A percentile compares a stretch with the other conserved stretches of the same genome.
Conservation (phyloP, 2,888 invertebrate genomes). For the Dugesia japonica region DNA sequence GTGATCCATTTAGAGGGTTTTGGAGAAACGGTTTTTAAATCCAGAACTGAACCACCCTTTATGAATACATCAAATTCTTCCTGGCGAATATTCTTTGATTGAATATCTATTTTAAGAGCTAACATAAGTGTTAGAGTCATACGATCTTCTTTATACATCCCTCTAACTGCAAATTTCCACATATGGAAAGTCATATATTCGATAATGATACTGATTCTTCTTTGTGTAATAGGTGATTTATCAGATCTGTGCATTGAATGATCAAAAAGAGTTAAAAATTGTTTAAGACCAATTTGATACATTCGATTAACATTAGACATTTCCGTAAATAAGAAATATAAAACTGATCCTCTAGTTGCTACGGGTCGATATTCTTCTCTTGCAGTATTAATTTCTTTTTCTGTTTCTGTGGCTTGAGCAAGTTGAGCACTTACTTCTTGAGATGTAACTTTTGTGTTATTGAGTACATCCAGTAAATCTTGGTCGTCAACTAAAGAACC, state of each 20-base stretch:
- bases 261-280: slow-evolving; percentile 48
- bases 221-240: slow-evolving; percentile 37
- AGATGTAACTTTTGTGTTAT: slow-evolving; percentile 46
- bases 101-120: slow-evolving; percentile 47
- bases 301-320: slow-evolving; percentile 48
- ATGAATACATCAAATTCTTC: slow-evolving; percentile 36
- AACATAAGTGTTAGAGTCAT: slow-evolving; percentile 47
- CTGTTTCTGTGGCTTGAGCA: slow-evolving; percentile 47
- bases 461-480: slow-evolving; percentile 46
- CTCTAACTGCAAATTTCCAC: slow-evolving; percentile 46
- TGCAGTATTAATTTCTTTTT: slow-evolving; percentile 46
- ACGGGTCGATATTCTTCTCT: slow-evolving; percentile 49
- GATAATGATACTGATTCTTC: slow-evolving; percentile 47
- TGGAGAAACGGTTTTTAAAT: slow-evolving; percentile 46
- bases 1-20: slow-evolving; percentile 48
- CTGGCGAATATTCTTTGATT: slow-evolving; percentile 35
- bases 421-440: slow-evolving; percentile 47
- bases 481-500: slow-evolving; percentile 49
- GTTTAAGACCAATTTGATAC: slow-evolving; percentile 48
- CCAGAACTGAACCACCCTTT: slow-evolving; percentile 46
- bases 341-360: slow-evolving; percentile 46
- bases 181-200: slow-evolving; percentile 48
- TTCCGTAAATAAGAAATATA: slow-evolving; percentile 49
- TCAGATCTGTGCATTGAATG: slow-evolving; percentile 44
- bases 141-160: slow-evolving; percentile 47